phyloP scores from a whole-genome alignment of 2,113 vertebrate species.

The Tapirus terrestris region DNA sequence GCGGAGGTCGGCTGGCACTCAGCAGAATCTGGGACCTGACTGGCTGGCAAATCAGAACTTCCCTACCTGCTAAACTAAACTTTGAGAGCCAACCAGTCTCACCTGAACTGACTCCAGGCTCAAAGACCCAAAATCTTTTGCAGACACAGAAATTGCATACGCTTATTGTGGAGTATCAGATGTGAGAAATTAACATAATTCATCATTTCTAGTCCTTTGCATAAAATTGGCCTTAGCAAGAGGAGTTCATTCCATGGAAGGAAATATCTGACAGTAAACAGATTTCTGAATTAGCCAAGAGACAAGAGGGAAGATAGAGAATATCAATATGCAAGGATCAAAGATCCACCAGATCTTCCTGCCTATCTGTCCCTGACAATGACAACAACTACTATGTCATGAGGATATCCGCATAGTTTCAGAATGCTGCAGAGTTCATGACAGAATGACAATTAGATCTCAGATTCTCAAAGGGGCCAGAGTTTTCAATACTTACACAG shows the following conservation, averaged over 20 bases:
- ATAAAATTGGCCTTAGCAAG: not conserved
- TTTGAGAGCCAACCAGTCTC: not conserved
- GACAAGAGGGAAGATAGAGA: not conserved
- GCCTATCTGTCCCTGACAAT: not conserved
- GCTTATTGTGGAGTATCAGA: not conserved
- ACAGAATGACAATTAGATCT: slow-evolving; percentile 31
- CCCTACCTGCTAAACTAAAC: not conserved
- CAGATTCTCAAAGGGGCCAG: not conserved
- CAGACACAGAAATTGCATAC: not conserved
- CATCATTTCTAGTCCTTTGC: not conserved
- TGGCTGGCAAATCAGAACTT: not conserved
- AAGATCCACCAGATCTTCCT: not conserved
- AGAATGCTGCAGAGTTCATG: not conserved
- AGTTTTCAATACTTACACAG: slow-evolving; percentile 53
- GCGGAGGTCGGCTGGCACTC: not conserved
- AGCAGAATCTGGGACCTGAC: fast-evolving
- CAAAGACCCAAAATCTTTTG: not conserved
- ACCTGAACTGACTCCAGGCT: not conserved
- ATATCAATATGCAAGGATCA: not conserved
- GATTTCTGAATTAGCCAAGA: not conserved
- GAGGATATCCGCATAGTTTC: not conserved
- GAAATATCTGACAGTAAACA: not conserved
- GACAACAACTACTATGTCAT: not conserved
- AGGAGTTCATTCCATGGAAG: not conserved
- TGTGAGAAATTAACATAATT: not conserved